Conservation (phyloP, 2,797 vertebrate species). For the Hydrocynus forskahlii region DNA sequence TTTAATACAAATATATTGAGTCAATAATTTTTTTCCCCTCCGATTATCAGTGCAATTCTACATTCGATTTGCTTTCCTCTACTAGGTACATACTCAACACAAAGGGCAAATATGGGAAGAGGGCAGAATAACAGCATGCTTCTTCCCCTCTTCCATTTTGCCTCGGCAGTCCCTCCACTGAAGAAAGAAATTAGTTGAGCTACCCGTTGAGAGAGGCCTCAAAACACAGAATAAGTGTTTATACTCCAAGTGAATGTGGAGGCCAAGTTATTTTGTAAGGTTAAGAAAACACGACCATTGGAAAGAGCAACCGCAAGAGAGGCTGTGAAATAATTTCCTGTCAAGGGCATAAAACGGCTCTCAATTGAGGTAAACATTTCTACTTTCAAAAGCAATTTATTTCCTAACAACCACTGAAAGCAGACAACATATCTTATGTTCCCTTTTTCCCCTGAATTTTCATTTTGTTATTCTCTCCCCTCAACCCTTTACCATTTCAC, state of each 20-base stretch:
- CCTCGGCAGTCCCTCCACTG: constrained; percentile 53
- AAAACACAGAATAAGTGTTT: constrained; percentile 69
- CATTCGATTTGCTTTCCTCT: constrained; percentile 65
- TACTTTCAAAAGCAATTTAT: constrained; percentile 80
- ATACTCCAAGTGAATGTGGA: constrained; percentile 69
- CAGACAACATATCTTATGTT: constrained; percentile 78
- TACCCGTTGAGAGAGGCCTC: constrained; percentile 63
- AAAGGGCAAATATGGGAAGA: constrained; percentile 58
- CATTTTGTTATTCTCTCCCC: constrained; percentile 63
- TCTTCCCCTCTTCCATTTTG: constrained; percentile 57
- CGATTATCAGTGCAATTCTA: constrained; percentile 56
- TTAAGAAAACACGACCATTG: constrained; percentile 75
- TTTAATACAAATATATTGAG: constrained; percentile 52
- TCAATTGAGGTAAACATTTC: constrained; percentile 79
- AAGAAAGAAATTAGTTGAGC: constrained; percentile 70
- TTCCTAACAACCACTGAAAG: constrained; percentile 77
- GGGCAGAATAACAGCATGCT: constrained; percentile 56
- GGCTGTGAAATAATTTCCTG: constrained; percentile 76
- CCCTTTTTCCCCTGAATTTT: constrained; percentile 72
- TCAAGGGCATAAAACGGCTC: constrained; percentile 75
- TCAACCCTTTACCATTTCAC: constrained; percentile 55
- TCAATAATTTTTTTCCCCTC: constrained; percentile 38
- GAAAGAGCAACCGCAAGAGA: constrained; percentile 74
- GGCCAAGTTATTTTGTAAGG: constrained; percentile 76
- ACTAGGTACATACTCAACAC: constrained; percentile 57